Base-by-base conservation (phyloP, 2,113 vertebrate genomes). In the Carollia perspicillata region DNA sequence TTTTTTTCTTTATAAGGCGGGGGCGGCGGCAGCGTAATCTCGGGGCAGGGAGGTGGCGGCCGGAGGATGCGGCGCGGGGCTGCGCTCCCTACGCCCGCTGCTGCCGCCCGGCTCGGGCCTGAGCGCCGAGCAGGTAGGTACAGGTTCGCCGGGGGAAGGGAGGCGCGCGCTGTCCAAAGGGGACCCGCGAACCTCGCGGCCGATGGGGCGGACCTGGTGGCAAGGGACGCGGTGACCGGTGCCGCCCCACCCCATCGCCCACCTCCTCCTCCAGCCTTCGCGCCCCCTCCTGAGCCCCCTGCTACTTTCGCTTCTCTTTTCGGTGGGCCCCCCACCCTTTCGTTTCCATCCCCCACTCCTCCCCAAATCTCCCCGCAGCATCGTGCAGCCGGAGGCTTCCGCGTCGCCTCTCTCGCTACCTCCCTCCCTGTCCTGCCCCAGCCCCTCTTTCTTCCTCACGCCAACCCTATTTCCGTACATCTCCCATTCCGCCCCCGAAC, bases 101-200 rank as follows among this genome's bases (percentile, higher is more conserved):
- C 89, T 90, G 95, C 90, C 18, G 93, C 89, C 95, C 72, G 58
- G 93, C 95, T 96, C 66, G 40, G 96, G 93, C 95, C 96, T 9
- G 97, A 80, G 95, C 95, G 60, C 93, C 91, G 66, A 93, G 91
- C 96, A 97, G 97, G 97, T 97, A 91, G 95, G 97, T 97, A 81
- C 91, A 95, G 95, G 97, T 94, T 89, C 89, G 77, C 68, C 42
- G 88, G 33, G 85, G 35, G 49, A 35, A 13, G 87, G 93, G 92
- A 74, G 97, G 53, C 75, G 35, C 53, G 69, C 63, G 30, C 75
- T 8, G 63, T 44, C 33, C 49, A 1, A 12, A 37, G 68, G 71
- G 69, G 66, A 37, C 26, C 47, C n/a, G 51, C 22, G 28, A 53
- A 83, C 66, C 37, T 71, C 26, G n/a, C 22, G 47, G n/a, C 63